Conservation (phyloP, 2,888 invertebrate species). For the Neoitamus cyanurus region DNA sequence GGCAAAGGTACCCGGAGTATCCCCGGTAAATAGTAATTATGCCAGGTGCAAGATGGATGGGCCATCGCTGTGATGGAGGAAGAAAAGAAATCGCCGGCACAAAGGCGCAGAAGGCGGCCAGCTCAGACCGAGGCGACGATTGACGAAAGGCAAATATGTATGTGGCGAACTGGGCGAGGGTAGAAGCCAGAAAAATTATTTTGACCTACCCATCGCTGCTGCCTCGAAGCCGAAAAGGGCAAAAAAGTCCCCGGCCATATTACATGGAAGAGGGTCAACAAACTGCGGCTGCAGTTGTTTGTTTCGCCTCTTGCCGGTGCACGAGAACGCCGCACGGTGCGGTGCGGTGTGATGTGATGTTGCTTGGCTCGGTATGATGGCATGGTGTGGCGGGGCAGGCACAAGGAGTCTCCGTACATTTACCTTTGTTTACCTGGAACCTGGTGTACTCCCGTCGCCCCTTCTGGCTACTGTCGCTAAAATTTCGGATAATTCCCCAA, state of each 20-base stretch:
- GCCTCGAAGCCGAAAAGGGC: background rate
- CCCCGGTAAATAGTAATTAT: slow-evolving; percentile 9
- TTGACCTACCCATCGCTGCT: slow-evolving; percentile 13
- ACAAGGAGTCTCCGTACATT: background rate
- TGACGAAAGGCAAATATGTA: background rate
- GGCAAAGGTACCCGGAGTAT: background rate
- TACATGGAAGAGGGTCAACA: slow-evolving; percentile 6
- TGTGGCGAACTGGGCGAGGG: background rate
- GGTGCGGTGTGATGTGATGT: background rate
- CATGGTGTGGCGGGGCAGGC: background rate
- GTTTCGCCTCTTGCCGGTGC: background rate
- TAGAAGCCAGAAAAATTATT: background rate
- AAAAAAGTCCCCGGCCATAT: background rate
- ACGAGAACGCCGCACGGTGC: background rate
- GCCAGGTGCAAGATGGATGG: background rate
- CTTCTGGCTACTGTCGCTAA: background rate
- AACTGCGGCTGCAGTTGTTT: slow-evolving; percentile 3
- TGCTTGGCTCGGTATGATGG: background rate
- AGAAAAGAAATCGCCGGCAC: slow-evolving; percentile 2
- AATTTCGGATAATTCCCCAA: background rate
- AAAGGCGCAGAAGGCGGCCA: background rate
- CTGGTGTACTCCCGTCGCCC: background rate
- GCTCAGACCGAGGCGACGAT: background rate
- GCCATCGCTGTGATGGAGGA: background rate
- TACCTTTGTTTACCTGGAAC: background rate